These are phyloP conservation scores for Marmota monax DNA, from an alignment of 2,113 vertebrate species.

Conservation along the genomic window DNA sequence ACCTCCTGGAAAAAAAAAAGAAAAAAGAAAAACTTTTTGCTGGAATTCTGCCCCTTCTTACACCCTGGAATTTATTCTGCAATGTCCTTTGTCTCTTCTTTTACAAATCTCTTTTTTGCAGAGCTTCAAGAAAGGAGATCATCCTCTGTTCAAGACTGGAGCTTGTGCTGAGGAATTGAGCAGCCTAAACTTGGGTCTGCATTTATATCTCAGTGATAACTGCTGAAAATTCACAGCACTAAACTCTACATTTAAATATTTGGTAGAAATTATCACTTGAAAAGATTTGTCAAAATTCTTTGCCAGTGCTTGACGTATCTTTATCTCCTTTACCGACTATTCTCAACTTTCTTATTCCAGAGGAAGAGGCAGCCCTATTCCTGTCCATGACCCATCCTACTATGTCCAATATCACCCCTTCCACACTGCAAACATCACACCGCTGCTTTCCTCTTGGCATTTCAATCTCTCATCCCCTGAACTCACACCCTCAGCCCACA, in stretches of 20 bases:
- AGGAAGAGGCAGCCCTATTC: neutral
- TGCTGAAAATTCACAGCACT: neutral
- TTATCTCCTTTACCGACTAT: neutral
- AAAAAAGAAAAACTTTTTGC: neutral
- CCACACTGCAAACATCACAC: neutral
- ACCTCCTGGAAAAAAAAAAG: neutral
- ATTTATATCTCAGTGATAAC: neutral
- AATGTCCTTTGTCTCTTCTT: neutral
- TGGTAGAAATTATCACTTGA: neutral
- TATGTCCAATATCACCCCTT: neutral
- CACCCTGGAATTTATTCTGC: conserved; percentile 49
- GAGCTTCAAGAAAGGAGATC: conserved; percentile 32
- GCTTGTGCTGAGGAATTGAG: neutral
- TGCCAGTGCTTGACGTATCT: neutral
- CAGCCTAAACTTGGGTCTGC: neutral
- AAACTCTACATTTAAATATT: neutral
- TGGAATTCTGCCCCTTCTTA: neutral
- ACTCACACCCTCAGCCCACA: neutral
- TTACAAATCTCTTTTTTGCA: neutral
- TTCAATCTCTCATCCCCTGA: neutral
- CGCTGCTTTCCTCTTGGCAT: neutral
- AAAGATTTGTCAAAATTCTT: neutral
- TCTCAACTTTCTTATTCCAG: neutral
- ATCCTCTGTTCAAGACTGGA: neutral
- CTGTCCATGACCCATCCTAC: neutral